These are phyloP conservation scores for Euzetes globulus DNA, from an alignment of 2,888 invertebrate genomes.

Conservation along the genomic window DNA sequence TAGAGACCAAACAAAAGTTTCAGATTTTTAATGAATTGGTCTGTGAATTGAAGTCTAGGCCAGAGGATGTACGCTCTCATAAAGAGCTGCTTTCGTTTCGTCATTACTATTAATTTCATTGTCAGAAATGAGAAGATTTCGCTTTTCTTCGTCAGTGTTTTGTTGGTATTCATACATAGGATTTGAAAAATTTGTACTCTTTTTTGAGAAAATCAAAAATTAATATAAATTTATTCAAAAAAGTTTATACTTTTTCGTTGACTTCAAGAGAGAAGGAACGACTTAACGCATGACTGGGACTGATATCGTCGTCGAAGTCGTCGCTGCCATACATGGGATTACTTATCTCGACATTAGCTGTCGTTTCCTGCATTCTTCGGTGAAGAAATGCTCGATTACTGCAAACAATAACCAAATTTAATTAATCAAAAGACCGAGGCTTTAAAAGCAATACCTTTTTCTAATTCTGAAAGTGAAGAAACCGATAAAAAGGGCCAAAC, in stretches of 20 bases:
- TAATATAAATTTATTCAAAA: conserved; percentile 42
- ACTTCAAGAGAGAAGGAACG: conserved; percentile 1
- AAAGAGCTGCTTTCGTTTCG: not conserved
- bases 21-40: not conserved
- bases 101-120: conserved; percentile 6
- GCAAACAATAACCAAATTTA: conserved; percentile 39
- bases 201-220: conserved; percentile 31
- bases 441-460: conserved; percentile 37
- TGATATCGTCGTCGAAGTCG: conserved; percentile 53
- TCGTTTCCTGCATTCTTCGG: conserved; percentile 67
- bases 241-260: conserved; percentile 20
- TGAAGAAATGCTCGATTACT: conserved; percentile 65
- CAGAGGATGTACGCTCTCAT: not conserved
- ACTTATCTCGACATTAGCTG: conserved; percentile 61
- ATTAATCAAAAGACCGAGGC: not conserved
- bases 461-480: conserved; percentile 38
- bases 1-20: not conserved
- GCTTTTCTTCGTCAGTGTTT: conserved; percentile 33
- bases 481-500: conserved; percentile 8
- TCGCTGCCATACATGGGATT: conserved; percentile 82
- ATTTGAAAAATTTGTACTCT: conserved; percentile 71
- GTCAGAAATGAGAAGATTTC: conserved; percentile 14
- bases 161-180: conserved; percentile 63
- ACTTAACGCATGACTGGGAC: not conserved
- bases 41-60: not conserved